Conservation (phyloP, 2,113 vertebrate species). For the Gadus macrocephalus region DNA sequence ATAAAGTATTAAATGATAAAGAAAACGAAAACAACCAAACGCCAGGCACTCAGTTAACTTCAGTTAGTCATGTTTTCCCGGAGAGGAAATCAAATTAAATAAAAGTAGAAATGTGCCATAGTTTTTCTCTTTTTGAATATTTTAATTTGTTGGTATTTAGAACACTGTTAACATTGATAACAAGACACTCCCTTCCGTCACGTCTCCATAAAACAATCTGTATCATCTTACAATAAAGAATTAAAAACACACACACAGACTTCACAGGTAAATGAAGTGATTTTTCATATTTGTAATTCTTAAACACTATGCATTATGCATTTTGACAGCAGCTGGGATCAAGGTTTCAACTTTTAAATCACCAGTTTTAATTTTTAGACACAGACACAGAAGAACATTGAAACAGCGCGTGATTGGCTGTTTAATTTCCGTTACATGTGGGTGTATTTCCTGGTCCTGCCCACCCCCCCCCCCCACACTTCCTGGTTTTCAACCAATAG, state of each 20-base stretch:
- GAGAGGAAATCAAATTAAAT: slow-evolving; percentile 60
- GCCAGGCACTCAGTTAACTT: slow-evolving; percentile 99
- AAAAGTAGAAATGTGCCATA: slow-evolving; percentile 96
- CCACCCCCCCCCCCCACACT: slow-evolving; percentile 9
- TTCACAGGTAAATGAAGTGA: slow-evolving; percentile 99
- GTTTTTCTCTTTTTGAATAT: slow-evolving; percentile 92
- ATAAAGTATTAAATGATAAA: too few species aligned
- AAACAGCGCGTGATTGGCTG: slow-evolving; percentile 88
- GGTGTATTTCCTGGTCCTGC: slow-evolving; percentile 94
- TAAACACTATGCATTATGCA: slow-evolving; percentile 88
- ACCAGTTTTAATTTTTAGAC: slow-evolving; percentile 90
- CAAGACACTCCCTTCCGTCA: slow-evolving; percentile 96
- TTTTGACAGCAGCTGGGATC: slow-evolving; percentile 99
- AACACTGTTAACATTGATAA: slow-evolving; percentile 99
- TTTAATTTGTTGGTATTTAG: slow-evolving; percentile 97
- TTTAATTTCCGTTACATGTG: slow-evolving; percentile 86
- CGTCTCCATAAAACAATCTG: slow-evolving; percentile 99
- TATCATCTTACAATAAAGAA: slow-evolving; percentile 99
- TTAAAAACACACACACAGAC: slow-evolving; percentile 99
- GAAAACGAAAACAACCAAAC: slow-evolving; percentile 56
- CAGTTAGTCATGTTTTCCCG: slow-evolving; percentile 80
- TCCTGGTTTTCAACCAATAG: slow-evolving; percentile 4
- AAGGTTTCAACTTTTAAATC: slow-evolving; percentile 92
- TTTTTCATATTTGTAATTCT: slow-evolving; percentile 93
- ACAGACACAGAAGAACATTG: slow-evolving; percentile 98